Percentiles rank a stretch among this genome's conserved stretches.
phyloP scores from a whole-genome alignment of 2,113 vertebrate genomes.

The Notothenia coriiceps region DNA sequence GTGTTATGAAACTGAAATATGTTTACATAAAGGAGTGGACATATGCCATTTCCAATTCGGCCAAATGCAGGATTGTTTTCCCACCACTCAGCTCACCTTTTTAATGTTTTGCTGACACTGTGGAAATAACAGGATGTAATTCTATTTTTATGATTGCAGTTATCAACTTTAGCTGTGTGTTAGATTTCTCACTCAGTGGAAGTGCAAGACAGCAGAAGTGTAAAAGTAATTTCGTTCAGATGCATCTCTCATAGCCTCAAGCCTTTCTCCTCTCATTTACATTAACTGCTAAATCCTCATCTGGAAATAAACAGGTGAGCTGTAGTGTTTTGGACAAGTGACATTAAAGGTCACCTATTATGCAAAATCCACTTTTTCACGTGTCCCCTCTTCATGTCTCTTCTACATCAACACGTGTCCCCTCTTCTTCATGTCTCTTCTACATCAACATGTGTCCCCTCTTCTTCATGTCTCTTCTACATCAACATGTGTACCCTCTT shows the following conservation, averaged over 20 bases:
- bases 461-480: no score
- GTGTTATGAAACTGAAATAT: slow-evolving; percentile 7
- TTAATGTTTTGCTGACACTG: slow-evolving; percentile 31
- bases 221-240: not conserved
- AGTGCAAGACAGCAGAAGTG: not conserved
- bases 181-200: not conserved
- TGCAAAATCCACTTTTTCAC: no score
- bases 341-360: no score
- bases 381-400: no score
- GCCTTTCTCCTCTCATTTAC: not conserved
- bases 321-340: not conserved
- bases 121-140: slow-evolving; percentile 29
- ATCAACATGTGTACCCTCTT: no score
- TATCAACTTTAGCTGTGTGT: slow-evolving; percentile 26
- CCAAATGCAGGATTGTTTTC: slow-evolving; percentile 37
- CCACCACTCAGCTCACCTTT: slow-evolving; percentile 23
- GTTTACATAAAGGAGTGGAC: slow-evolving; percentile 22
- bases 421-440: no score
- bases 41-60: slow-evolving; percentile 44
- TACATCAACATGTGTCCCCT: no score
- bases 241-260: not conserved
- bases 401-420: no score
- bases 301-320: no score
- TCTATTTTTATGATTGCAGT: slow-evolving; percentile 24
- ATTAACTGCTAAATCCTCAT: not conserved